phyloP scores from a whole-genome alignment of 1,140 invertebrate species.

The Zaprionus gabonicus region DNA sequence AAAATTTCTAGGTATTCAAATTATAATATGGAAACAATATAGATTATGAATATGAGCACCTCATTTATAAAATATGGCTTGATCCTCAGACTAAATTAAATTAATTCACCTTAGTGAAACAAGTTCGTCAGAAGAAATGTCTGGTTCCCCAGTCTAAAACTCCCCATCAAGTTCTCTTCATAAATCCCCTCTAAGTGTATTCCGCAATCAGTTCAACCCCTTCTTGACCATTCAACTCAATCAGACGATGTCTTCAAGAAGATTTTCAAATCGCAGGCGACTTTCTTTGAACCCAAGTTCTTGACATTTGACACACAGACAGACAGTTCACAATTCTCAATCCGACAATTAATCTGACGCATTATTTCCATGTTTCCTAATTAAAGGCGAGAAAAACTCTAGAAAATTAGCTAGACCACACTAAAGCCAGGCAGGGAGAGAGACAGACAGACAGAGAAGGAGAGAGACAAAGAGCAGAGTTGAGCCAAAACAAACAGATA shows the following conservation, averaged over 20 bases:
- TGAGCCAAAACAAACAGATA: slow-evolving; percentile 50
- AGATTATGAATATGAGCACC: too few species aligned
- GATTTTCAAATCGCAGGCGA: slow-evolving; percentile 50
- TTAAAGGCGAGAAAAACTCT: slow-evolving; percentile 51
- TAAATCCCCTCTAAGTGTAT: neutral
- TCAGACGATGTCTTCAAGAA: slow-evolving; percentile 18
- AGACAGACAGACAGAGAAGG: neutral
- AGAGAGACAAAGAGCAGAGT: slow-evolving; percentile 32
- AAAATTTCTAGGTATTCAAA: too few species aligned
- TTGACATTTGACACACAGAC: slow-evolving; percentile 11
- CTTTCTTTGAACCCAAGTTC: slow-evolving; percentile 71
- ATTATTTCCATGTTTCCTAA: slow-evolving; percentile 64
- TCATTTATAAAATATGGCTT: too few species aligned
- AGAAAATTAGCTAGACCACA: slow-evolving; percentile 26
- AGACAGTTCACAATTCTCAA: slow-evolving; percentile 28
- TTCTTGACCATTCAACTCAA: slow-evolving; percentile 5
- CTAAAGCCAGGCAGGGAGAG: neutral
- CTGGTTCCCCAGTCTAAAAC: neutral
- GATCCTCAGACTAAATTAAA: too few species aligned
- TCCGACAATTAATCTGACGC: slow-evolving; percentile 50
- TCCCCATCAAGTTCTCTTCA: neutral
- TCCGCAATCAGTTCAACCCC: slow-evolving; percentile 35
- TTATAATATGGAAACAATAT: too few species aligned
- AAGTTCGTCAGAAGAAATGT: too few species aligned
- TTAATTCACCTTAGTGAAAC: too few species aligned